These are phyloP conservation scores for Bolinopsis microptera DNA, from an alignment of 37 sponge, comb jelly and placozoan species.

Conservation along the genomic window DNA sequence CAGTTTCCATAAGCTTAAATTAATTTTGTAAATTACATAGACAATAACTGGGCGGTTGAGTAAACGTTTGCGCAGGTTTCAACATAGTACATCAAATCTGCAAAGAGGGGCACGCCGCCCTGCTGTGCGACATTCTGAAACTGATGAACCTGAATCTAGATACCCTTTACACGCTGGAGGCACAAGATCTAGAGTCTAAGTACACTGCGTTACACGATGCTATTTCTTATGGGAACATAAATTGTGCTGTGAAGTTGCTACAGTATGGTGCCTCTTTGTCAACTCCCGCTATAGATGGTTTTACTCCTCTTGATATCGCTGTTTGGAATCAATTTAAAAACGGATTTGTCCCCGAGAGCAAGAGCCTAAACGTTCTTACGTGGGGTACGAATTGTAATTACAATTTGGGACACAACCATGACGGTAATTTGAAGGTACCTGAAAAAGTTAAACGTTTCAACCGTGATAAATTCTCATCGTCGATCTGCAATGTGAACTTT, in stretches of 20 bases:
- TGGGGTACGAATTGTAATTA: slow-evolving; percentile 57
- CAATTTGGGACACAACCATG: slow-evolving; percentile 29
- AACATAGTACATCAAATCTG: neutral
- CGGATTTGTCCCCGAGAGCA: slow-evolving; percentile 5
- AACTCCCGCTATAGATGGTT: slow-evolving; percentile 22
- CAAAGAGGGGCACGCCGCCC: neutral
- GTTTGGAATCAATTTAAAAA: slow-evolving; percentile 13
- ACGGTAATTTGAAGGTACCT: neutral
- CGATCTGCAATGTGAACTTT: slow-evolving; percentile 74
- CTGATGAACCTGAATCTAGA: neutral
- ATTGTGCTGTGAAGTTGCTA: slow-evolving; percentile 13
- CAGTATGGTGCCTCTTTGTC: neutral
- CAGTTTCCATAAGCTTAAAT: no score
- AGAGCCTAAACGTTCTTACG: slow-evolving; percentile 32
- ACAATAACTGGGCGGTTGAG: no score
- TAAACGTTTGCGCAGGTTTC: no score
- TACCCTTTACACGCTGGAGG: neutral
- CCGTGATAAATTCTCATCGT: neutral
- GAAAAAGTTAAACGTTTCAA: slow-evolving; percentile 21
- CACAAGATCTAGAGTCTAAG: neutral
- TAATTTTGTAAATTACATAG: no score
- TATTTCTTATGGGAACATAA: slow-evolving; percentile 32
- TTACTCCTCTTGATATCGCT: slow-evolving; percentile 36
- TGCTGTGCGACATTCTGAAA: neutral
- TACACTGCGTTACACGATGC: slow-evolving; percentile 52